These are phyloP conservation scores for Caenorhabditis latens DNA, from an alignment of 1,140 invertebrate species.

Conservation along the genomic window DNA sequence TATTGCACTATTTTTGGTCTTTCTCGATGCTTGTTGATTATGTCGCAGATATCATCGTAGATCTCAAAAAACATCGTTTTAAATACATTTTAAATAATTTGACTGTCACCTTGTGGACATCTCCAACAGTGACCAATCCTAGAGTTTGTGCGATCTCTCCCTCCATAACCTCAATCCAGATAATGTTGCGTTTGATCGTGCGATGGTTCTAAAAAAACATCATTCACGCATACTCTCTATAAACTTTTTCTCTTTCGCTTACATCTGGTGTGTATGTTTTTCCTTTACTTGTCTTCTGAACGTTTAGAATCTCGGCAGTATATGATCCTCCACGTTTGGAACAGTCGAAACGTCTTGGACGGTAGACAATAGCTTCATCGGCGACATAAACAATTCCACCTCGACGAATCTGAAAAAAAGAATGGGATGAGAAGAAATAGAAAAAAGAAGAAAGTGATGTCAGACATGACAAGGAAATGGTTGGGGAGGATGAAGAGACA, in stretches of 20 bases:
- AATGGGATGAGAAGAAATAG: background rate
- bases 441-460: background rate
- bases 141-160: conserved; percentile 25
- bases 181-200: conserved; percentile 44
- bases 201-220: conserved; percentile 36
- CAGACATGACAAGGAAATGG: conserved; percentile 11
- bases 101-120: conserved; percentile 13
- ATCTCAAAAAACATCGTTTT: conserved; percentile 24
- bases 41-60: conserved; percentile 58
- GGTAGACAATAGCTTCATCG: conserved; percentile 60
- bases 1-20: conserved; percentile 63
- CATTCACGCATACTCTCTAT: background rate
- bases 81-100: no score
- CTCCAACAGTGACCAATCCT: conserved; percentile 37
- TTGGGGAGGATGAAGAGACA: conserved; percentile 3
- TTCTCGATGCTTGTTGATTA: conserved; percentile 63
- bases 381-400: conserved; percentile 55
- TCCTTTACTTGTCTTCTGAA: conserved; percentile 58
- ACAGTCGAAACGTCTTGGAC: conserved; percentile 58
- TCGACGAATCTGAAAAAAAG: conserved; percentile 54
- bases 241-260: background rate
- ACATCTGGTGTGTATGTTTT: conserved; percentile 55
- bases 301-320: conserved; percentile 39
- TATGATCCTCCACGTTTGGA: conserved; percentile 48
- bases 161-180: conserved; percentile 42